Evolutionary conservation across 2,888 invertebrate species (phyloP), one percentile per base, ranked within the genome.

Genomic region (Cerceris ruficornis): DNA sequence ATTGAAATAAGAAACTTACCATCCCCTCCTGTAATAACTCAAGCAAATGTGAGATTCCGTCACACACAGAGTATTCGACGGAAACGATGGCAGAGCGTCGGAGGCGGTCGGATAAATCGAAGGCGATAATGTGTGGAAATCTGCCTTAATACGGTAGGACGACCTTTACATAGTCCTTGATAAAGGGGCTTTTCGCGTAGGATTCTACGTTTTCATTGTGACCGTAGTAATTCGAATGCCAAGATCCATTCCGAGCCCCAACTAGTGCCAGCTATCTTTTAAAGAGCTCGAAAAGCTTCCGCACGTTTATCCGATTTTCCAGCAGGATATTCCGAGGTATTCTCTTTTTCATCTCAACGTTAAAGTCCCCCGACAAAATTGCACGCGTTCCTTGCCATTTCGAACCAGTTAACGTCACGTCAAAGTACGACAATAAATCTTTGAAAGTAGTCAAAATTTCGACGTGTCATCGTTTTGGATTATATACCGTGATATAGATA

Each of bases 161-260:
- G 72, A 59, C 55, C 54, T 67, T 54, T 67, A 66, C 42, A 60
- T 66, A 75, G 67, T 39, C 49, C 57, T 57, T 65, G 80, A 76
- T 76, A 81, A 81, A 68, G 64, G 64, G 59, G 67, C 71, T 71
- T 77, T 74, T 69, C 77, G 54, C 67, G 64, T 78, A 67, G 70
- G 77, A 69, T 69, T 61, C 68, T 67, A 59, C 77, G 57, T 69
- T 79, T 75, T 70, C 79, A 75, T 70, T 69, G 75, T 71, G 66
- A 79, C 72, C 57, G 43, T 39, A 61, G 73, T 75, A 70, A 81
- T 75, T 81, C 75, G 54, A 64, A 59, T 71, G 75, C 52, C 72
- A 71, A 79, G 69, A 57, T 68, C 70, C 69, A 57, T 73, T 77
- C 66, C 62, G 58, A 54, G 61, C 54, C 58, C 55, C 61, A 67